These are phyloP conservation scores for Lontra canadensis DNA, from an alignment of 2,113 vertebrate species.

Conservation along the genomic window DNA sequence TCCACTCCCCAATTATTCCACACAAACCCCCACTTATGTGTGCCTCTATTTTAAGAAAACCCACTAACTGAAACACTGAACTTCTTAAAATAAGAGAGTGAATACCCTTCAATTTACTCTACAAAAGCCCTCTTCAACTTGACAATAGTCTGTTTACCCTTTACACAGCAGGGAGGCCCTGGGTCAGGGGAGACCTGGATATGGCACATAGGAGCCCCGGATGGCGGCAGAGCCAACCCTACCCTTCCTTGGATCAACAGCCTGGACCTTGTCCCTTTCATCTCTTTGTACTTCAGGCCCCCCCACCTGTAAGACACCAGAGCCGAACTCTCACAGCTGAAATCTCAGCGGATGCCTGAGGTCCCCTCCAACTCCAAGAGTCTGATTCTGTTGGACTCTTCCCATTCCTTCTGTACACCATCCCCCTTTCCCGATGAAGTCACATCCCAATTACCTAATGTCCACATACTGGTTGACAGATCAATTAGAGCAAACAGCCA, in stretches of 20 bases:
- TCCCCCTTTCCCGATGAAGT: not conserved
- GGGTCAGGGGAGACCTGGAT: not conserved
- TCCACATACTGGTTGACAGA: not conserved
- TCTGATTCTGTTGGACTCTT: not conserved
- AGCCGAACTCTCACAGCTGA: not conserved
- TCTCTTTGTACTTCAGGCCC: not conserved
- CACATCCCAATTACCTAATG: not conserved
- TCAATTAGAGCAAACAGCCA: not conserved
- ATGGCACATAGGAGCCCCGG: not conserved
- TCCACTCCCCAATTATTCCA: conserved; percentile 23
- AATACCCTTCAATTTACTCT: conserved; percentile 40
- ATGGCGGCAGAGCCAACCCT: not conserved
- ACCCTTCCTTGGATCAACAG: not conserved
- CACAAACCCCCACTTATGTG: not conserved
- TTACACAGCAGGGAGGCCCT: not conserved
- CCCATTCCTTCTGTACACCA: not conserved
- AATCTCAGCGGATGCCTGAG: not conserved
- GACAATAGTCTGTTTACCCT: not conserved
- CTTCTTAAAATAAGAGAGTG: conserved; percentile 44
- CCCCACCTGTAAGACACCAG: not conserved
- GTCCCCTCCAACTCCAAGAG: not conserved
- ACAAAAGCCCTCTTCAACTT: not conserved
- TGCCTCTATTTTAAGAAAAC: conserved; percentile 45
- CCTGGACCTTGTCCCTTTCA: not conserved
- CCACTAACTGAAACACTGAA: conserved; percentile 11